Base-by-base conservation (phyloP, 2,888 invertebrate species). In the Volucella inflata region DNA sequence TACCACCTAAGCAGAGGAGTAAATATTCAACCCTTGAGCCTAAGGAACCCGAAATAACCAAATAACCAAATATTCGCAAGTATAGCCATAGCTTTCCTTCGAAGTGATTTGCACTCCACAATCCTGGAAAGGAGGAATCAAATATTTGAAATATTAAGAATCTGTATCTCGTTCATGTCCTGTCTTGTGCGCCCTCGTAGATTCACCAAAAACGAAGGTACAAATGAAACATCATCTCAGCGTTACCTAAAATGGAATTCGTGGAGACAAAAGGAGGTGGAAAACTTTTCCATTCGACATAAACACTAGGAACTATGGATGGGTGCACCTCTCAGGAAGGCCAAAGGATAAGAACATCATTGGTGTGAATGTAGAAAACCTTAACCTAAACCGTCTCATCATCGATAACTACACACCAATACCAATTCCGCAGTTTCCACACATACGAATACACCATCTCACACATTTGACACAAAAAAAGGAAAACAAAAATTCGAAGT, bases 111-210 rank as follows among this genome's bases (percentile, higher is more conserved):
- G 78, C 78, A 72, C 55, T 74, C 59, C 62, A 53, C 55, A 83
- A 74, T 78, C 72, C 72, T 21, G 62, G 67, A 79, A 21, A 21
- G 21, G 68, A 64, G 55, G 83, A 79, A 68, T 83, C 79, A 83
- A 83, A 83, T 68, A 83, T 83, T 83, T 83, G 72, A 79, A 83
- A 79, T 83, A 74, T 78, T 83, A 83, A 79, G 79, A 83, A 74
- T 74, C 68, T 36, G 55, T 68, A 30, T 51, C 68, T 17, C 68
- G 38, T 50, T 76, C 60, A 42, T n/a, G n/a, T 55, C 38, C 16
- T 8, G 21, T 21, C 21, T 21, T 4, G 21, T 1, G 50, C 46
- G 64, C 38, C 78, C 55, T 38, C 2, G 8, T 1, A 38, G 16
- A 14, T 10, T 21, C 2, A 11, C 6, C 1, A 16, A 60, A 17